These are phyloP conservation scores for Catajapyx aquilonaris DNA, from an alignment of 1,140 invertebrate genomes.

Conservation along the genomic window DNA sequence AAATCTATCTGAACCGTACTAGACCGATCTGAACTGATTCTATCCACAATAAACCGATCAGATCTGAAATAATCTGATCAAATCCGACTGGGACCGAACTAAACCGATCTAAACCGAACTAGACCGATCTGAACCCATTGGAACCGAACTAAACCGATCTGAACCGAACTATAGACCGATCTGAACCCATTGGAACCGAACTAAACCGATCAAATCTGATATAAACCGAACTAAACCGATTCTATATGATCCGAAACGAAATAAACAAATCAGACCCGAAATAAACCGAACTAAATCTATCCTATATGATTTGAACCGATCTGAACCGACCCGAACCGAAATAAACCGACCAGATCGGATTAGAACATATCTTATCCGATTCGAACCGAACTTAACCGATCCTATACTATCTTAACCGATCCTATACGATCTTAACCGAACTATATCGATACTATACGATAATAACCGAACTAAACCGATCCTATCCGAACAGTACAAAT, in stretches of 20 bases:
- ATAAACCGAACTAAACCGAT: not conserved
- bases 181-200: constrained; percentile 10
- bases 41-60: constrained; percentile 6
- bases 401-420: constrained; percentile 11
- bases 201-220: constrained; percentile 8
- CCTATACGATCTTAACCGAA: constrained; percentile 13
- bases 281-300: constrained; percentile 7
- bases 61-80: constrained; percentile 8
- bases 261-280: constrained; percentile 4
- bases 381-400: constrained; percentile 13
- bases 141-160: constrained; percentile 9
- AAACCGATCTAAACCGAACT: constrained; percentile 11
- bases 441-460: constrained; percentile 7
- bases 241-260: not conserved
- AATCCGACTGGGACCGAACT: constrained; percentile 11
- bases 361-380: constrained; percentile 12
- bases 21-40: constrained; percentile 5
- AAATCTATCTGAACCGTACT: too few species aligned
- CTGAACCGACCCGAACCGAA: constrained; percentile 13
- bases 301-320: constrained; percentile 12
- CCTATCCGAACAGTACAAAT: too few species aligned
- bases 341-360: constrained; percentile 12
- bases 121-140: constrained; percentile 8
- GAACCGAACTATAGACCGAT: constrained; percentile 12
- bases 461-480: too few species aligned